Base-by-base conservation (phyloP, 2,113 vertebrate genomes). In the Pedetes capensis region DNA sequence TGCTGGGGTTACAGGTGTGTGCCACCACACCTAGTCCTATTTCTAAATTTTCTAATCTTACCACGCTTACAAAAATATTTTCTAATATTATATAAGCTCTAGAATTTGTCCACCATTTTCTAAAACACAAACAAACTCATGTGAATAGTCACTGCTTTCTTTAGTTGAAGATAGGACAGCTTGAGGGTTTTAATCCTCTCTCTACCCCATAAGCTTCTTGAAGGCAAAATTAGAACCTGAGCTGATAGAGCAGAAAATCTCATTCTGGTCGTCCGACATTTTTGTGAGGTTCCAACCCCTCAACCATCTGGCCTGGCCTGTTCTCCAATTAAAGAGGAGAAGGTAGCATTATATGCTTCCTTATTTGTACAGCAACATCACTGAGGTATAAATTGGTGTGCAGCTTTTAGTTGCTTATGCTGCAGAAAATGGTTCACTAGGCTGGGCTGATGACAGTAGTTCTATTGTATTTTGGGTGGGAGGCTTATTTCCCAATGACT, bases 241-340 rank as follows among this genome's bases (percentile, higher is more conserved):
- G 95, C 93, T 87, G 86, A 72, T 57, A 47, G 88, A 93, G 85
- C 92, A 89, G 85, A 88, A 89, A 91, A 80, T 57, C 94, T 94
- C 74, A 66, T 82, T 83, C 86, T 88, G 64, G 97, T 76, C 82
- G 27, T 91, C 96, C 0, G 16, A 66, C 87, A 42, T 92, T 92
- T 95, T 90, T 95, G 71, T 89, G 42, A 90, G 84, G 92, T 86
- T 87, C 89, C 96, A 86, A n/a, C 87, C 85, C 87, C 68, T 59
- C 81, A 95, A 55, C 92, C 92, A 92, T 96, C 95, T 97, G 96
- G 94, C 92, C 88, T 10, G 51, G 92, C 96, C 89, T 96, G 97
- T 92, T 93, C 80, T 89, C 95, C 80, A 81, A 6, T 94, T 87
- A 78, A 88, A 89, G 94, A 96, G 90, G 91, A 57, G 53, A 80